A percentile compares a stretch with the other conserved stretches of the same genome.
phyloP scores from a whole-genome alignment of 2,113 vertebrate genomes.

The Pollimyrus isidori region DNA sequence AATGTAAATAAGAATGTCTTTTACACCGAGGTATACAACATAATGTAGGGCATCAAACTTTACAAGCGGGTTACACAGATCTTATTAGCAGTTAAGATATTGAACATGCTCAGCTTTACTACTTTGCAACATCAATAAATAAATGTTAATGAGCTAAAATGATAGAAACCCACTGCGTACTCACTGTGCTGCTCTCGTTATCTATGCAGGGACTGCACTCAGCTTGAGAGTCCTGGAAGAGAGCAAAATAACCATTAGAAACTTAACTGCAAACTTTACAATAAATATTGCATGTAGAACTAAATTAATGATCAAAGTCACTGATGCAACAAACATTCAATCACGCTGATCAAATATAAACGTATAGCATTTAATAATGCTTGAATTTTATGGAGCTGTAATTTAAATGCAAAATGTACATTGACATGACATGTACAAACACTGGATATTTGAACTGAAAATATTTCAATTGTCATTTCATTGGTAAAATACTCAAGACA shows the following conservation, averaged over 20 bases:
- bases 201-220: slow-evolving; percentile 61
- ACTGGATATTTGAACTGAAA: background rate
- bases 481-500: background rate
- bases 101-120: slow-evolving; percentile 34
- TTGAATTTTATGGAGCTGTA: background rate
- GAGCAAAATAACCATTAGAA: slow-evolving; percentile 15
- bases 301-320: background rate
- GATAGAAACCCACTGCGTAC: slow-evolving; percentile 37
- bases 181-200: slow-evolving; percentile 68
- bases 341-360: background rate
- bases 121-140: slow-evolving; percentile 19
- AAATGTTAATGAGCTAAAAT: slow-evolving; percentile 18
- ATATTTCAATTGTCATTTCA: no score
- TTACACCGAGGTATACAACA: background rate
- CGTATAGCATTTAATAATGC: background rate
- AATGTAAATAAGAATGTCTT: background rate
- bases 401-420: background rate
- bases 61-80: background rate
- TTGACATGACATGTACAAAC: background rate
- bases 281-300: background rate
- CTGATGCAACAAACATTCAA: background rate
- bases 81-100: slow-evolving; percentile 30
- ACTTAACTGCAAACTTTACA: background rate
- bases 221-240: slow-evolving; percentile 59
- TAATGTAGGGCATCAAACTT: background rate